These are phyloP conservation scores for Sarcophaga carnaria DNA, from an alignment of 2,888 invertebrate genomes.

Conservation along the genomic window DNA sequence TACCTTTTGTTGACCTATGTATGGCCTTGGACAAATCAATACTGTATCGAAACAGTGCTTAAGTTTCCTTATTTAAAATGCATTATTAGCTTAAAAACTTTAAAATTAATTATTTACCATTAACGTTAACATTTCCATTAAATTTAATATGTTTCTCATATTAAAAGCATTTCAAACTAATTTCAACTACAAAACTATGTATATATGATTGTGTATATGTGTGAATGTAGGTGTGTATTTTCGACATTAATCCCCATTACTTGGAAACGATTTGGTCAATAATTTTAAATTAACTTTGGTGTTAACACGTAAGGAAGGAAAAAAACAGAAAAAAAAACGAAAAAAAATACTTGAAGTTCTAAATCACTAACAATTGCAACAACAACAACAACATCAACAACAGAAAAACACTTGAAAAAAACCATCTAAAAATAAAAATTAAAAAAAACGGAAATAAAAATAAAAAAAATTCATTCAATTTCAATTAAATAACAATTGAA, in stretches of 20 bases:
- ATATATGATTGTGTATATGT: too few relatives aligned
- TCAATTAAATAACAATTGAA: conserved; percentile 62
- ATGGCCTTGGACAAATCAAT: too few relatives aligned
- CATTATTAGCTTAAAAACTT: neutral
- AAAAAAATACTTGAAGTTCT: neutral
- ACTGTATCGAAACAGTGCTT: too few relatives aligned
- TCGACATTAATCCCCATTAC: conserved; percentile 53
- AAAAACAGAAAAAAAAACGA: too few relatives aligned
- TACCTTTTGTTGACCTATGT: too few relatives aligned
- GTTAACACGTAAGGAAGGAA: neutral
- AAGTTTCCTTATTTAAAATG: too few relatives aligned
- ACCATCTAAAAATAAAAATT: neutral
- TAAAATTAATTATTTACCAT: conserved; percentile 33
- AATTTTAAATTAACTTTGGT: conserved; percentile 51
- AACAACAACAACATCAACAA: neutral
- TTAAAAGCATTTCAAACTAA: conserved; percentile 23
- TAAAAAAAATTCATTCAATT: conserved; percentile 55
- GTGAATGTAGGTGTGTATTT: neutral
- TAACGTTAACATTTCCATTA: neutral
- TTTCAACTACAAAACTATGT: too few relatives aligned
- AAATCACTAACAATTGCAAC: neutral
- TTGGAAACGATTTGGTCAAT: conserved; percentile 59
- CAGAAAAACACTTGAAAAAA: conserved; percentile 25
- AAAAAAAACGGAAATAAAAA: too few relatives aligned
- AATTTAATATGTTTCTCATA: conserved; percentile 10